These are phyloP conservation scores for Nyleta sp. DNA, from an alignment of 2,888 invertebrate species.

Conservation along the genomic window DNA sequence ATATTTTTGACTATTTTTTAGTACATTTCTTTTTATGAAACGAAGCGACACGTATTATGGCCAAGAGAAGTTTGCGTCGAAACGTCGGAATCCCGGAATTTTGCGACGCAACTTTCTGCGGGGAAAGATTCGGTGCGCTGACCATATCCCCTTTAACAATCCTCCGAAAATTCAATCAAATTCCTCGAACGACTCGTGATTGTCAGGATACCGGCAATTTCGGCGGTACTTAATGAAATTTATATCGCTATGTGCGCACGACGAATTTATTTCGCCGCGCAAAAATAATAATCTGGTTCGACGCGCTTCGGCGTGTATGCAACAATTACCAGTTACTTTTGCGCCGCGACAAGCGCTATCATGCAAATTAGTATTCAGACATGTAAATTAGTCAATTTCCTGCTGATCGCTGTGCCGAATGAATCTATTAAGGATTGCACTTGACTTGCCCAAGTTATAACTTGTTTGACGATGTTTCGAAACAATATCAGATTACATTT, in stretches of 20 bases:
- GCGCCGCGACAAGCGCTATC: background rate
- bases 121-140: slow-evolving; percentile 6
- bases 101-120: slow-evolving; percentile 2
- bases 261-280: background rate
- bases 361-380: slow-evolving; percentile 27
- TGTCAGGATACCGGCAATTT: slow-evolving; percentile 18
- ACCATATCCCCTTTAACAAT: slow-evolving; percentile 36
- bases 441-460: slow-evolving; percentile 54
- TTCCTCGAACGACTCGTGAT: slow-evolving; percentile 22
- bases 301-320: background rate
- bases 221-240: slow-evolving; percentile 14
- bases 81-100: slow-evolving; percentile 9
- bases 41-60: too few species aligned
- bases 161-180: slow-evolving; percentile 43
- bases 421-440: slow-evolving; percentile 56
- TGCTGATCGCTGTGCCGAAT: slow-evolving; percentile 41
- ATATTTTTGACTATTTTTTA: too few species aligned
- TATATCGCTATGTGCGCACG: background rate
- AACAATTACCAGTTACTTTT: slow-evolving; percentile 7
- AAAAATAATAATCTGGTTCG: background rate
- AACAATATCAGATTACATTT: slow-evolving; percentile 52
- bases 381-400: slow-evolving; percentile 57
- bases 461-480: slow-evolving; percentile 56
- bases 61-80: background rate
- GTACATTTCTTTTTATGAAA: too few species aligned